Conservation (phyloP, 2,888 invertebrate species). For the Autographa gamma region DNA sequence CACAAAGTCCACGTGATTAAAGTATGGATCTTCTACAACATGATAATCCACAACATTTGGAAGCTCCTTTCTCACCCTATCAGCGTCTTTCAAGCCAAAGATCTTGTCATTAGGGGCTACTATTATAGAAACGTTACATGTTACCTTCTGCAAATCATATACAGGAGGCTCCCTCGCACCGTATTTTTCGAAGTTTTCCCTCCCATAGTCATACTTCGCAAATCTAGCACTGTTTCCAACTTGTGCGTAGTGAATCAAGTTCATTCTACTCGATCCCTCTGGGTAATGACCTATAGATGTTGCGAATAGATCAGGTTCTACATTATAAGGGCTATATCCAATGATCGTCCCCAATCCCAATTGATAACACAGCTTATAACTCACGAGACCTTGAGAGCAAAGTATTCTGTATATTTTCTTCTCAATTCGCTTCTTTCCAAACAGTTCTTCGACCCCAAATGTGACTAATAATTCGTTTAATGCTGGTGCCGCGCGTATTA, state of each 20-base stretch:
- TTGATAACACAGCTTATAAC: slow-evolving; percentile 31
- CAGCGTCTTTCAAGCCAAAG: slow-evolving; percentile 9
- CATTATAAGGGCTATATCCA: slow-evolving; percentile 21
- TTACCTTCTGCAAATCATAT: slow-evolving; percentile 28
- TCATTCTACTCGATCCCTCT: slow-evolving; percentile 17
- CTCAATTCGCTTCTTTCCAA: slow-evolving; percentile 29
- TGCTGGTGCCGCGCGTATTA: slow-evolving; percentile 8
- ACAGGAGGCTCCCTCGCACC: slow-evolving; percentile 17
- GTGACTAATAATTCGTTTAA: slow-evolving; percentile 6
- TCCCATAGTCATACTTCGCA: slow-evolving; percentile 18
- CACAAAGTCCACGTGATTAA: slow-evolving; percentile 33
- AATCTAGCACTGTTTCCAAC: slow-evolving; percentile 12
- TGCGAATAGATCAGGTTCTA: not conserved
- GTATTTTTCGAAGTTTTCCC: slow-evolving; percentile 17
- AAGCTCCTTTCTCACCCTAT: slow-evolving; percentile 11
- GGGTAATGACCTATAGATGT: slow-evolving; percentile 19
- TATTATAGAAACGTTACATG: slow-evolving; percentile 24
- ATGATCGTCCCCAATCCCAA: not conserved
- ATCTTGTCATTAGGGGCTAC: slow-evolving; percentile 20
- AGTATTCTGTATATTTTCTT: slow-evolving; percentile 8
- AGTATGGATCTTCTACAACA: slow-evolving; percentile 15
- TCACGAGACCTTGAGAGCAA: slow-evolving; percentile 32
- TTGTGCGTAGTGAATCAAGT: slow-evolving; percentile 15
- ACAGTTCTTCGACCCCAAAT: slow-evolving; percentile 15
- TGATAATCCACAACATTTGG: slow-evolving; percentile 25